phyloP scores from a whole-genome alignment of 2,797 vertebrate species.

The Sebastes vulpes region DNA sequence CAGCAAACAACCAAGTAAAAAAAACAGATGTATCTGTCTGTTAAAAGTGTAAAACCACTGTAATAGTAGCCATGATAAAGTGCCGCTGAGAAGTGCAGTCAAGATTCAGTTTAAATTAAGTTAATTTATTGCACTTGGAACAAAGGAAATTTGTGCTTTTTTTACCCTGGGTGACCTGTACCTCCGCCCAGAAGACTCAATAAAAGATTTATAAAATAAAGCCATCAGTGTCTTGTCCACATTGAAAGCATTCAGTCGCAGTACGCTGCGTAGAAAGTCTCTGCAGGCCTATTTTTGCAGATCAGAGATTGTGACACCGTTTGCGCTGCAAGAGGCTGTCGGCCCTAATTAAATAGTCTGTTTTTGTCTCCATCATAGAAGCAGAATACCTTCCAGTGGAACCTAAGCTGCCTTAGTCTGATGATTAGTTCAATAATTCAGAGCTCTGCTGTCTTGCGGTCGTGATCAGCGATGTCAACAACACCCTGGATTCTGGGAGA shows the following conservation, averaged over 20 bases:
- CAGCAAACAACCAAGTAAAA: background rate
- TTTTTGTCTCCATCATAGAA: slow-evolving; percentile 17
- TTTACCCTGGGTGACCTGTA: background rate
- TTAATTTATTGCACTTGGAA: background rate
- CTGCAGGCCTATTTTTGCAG: background rate
- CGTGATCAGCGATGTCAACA: slow-evolving; percentile 25
- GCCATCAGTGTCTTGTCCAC: background rate
- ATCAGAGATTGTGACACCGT: background rate
- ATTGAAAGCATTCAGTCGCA: background rate
- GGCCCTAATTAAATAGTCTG: background rate
- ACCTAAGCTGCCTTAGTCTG: slow-evolving; percentile 55
- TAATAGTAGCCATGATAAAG: background rate
- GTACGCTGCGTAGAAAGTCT: background rate
- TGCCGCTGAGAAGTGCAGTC: background rate
- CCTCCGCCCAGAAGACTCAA: background rate
- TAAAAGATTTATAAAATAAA: background rate
- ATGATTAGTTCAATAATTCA: slow-evolving; percentile 78
- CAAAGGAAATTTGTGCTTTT: background rate
- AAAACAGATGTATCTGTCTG: background rate
- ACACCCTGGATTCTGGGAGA: background rate
- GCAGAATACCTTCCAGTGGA: slow-evolving; percentile 37
- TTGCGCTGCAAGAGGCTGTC: background rate
- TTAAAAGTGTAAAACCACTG: background rate
- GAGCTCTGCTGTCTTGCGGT: slow-evolving; percentile 16
- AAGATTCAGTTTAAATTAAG: background rate